Percentiles rank a stretch among this genome's conserved stretches.
Conservation (phyloP, 2,797 vertebrate genomes). For the Cyprinodon diabolis region DNA sequence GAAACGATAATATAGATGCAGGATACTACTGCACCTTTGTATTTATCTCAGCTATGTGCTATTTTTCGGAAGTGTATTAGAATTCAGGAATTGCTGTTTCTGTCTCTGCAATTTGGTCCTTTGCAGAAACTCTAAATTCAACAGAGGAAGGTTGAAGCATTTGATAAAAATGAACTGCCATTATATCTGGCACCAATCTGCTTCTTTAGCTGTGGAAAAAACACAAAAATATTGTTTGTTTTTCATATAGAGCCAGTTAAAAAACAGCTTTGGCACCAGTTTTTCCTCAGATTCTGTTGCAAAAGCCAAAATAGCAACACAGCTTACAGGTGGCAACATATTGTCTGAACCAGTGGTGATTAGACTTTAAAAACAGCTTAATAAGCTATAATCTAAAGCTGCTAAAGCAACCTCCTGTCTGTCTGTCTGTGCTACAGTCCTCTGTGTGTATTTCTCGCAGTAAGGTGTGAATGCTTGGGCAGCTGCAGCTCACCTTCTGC, state of each 20-base stretch:
- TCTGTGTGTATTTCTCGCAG: slow-evolving; percentile 23
- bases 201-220: too few relatives aligned
- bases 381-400: slow-evolving; percentile 33
- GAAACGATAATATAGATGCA: not conserved
- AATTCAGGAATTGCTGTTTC: too few relatives aligned
- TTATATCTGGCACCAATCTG: not conserved
- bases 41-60: not conserved
- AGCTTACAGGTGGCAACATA: slow-evolving; percentile 31
- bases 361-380: slow-evolving; percentile 36
- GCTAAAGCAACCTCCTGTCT: slow-evolving; percentile 10
- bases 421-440: slow-evolving; percentile 3
- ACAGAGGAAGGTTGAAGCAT: too few relatives aligned
- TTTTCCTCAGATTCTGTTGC: not conserved
- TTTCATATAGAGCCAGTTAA: not conserved
- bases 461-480: slow-evolving; percentile 59
- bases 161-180: too few relatives aligned
- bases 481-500: slow-evolving; percentile 57
- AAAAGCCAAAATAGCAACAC: not conserved
- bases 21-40: not conserved
- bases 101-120: not conserved
- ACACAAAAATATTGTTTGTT: too few relatives aligned
- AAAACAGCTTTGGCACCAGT: not conserved
- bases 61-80: not conserved
- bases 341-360: slow-evolving; percentile 30
- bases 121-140: not conserved